Evolutionary conservation across 2,888 invertebrate genomes (phyloP), one percentile per base, ranked within the genome.

Genomic region (Endomychus coccineus): DNA sequence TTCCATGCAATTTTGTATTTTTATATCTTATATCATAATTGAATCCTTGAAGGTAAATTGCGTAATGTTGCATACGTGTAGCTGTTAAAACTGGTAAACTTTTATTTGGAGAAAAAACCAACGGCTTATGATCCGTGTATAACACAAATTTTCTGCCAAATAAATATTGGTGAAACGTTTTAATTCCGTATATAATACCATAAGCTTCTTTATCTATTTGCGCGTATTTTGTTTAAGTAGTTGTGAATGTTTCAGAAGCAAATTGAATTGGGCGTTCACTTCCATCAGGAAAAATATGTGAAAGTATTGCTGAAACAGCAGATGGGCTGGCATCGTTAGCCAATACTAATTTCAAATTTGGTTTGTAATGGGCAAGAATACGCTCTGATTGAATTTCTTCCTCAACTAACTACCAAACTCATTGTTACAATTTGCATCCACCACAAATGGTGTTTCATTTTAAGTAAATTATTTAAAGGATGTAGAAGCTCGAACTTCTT

Each of bases 121-220:
- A 29, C 1, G 67, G 62, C 34, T 58, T 50, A 36, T 62, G 56
- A 42, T 64, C 62, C 2, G 63, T 63, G 4, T 52, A 24, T 9
- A 67, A 44, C 1, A 48, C 55, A 43, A 69, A 68, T 2, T 48
- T 43, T 3, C 58, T 40, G 3, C 62, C 67, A 42, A 51, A 59
- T 3, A 67, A 14, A 43, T 61, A 68, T 7, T 59, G 49, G 37
- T 61, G 53, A 44, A 68, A 68, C 55, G 15, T 55, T 14, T 50
- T 47, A 1, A 66, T 48, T 1, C 54, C 61, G 38, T 48, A 67
- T 13, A 61, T 44, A 4, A 66, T 48, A 3, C 55, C 52, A n/a
- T 61, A 49, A 1, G 58, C 63, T 46, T 56, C 52, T 6, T 45
- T 43, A 27, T 55, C 54, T 3, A 52, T 37, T 32, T 51, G 48